phyloP scores from a whole-genome alignment of 2,888 invertebrate species.

The Ypsolopha sequella region DNA sequence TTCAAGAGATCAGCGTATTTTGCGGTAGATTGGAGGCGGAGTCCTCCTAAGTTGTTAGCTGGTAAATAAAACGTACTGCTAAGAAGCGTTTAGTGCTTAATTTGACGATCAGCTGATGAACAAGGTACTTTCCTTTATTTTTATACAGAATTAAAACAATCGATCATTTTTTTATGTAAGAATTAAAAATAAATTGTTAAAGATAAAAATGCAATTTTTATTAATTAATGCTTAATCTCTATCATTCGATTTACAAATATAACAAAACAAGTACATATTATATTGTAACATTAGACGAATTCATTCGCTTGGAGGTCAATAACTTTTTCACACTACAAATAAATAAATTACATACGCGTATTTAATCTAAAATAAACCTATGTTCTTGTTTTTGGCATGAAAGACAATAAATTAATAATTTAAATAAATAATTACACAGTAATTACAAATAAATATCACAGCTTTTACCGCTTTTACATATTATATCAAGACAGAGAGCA shows the following conservation, averaged over 20 bases:
- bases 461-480: neutral
- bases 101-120: no score
- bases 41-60: constrained; percentile 12
- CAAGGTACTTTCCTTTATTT: no score
- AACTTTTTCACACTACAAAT: neutral
- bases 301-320: constrained; percentile 1
- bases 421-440: neutral
- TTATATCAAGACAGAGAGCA: neutral
- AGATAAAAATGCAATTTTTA: no score
- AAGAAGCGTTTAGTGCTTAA: no score
- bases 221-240: no score
- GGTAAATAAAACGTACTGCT: neutral
- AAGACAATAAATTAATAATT: neutral
- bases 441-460: constrained; percentile 2
- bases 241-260: no score
- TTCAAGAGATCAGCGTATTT: constrained; percentile 13
- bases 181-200: neutral
- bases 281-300: no score
- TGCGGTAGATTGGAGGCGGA: constrained; percentile 18
- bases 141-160: no score
- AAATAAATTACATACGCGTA: constrained; percentile 1
- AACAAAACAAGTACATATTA: no score
- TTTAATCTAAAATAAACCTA: neutral
- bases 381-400: neutral
- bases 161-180: neutral